phyloP scores from a whole-genome alignment of 2,113 vertebrate genomes.

The Excalfactoria chinensis region DNA sequence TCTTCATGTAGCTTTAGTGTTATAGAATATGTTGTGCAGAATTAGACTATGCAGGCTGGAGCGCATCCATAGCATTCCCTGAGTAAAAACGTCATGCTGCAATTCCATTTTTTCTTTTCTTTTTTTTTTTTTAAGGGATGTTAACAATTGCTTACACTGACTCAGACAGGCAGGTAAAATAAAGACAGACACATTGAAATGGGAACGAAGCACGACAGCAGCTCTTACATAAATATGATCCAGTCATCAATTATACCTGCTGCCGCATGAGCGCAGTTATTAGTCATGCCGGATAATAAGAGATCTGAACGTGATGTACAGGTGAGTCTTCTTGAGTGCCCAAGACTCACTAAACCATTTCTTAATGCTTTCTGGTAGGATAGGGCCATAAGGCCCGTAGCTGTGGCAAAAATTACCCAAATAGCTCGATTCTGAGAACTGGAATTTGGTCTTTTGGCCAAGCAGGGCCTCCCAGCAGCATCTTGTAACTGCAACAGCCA shows the following conservation, averaged over 20 bases:
- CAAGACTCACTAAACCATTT: neutral
- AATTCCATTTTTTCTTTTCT: slow-evolving; percentile 16
- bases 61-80: neutral
- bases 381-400: neutral
- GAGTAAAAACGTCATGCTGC: neutral
- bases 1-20: neutral
- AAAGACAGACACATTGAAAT: slow-evolving; percentile 43
- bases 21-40: neutral
- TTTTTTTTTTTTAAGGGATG: neutral
- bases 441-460: neutral
- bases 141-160: neutral
- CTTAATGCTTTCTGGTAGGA: neutral
- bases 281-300: slow-evolving; percentile 19
- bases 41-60: neutral
- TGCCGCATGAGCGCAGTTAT: neutral
- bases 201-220: slow-evolving; percentile 39
- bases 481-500: neutral
- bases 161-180: slow-evolving; percentile 21
- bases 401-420: neutral
- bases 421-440: neutral
- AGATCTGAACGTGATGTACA: accelerated
- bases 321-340: neutral
- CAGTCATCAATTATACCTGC: slow-evolving; percentile 45
- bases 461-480: neutral
- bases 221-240: slow-evolving; percentile 28